Base-by-base conservation (phyloP, 2,888 invertebrate species). In the Trachelus stipa region DNA sequence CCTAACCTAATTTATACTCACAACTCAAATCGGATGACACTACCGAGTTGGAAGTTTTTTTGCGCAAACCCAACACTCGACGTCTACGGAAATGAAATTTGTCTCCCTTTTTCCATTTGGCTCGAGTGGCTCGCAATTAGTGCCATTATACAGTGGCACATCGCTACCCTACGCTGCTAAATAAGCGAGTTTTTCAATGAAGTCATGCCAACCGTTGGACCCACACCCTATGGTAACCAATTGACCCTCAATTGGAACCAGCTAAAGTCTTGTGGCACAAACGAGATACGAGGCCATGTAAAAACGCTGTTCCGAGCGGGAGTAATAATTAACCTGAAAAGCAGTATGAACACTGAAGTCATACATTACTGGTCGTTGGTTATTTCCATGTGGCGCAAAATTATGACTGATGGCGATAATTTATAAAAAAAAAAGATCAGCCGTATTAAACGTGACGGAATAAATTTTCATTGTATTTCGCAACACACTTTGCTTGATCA, bases 51-150 rank as follows among this genome's bases (percentile, higher is more conserved):
- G 6, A 56, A 56, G 40, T 56, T 56, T 56, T 56, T 56, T 37
- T 12, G 3, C 15, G 40, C 1, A 23, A 56, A 56, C 23, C 23
- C 6, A 56, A 56, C 40, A 56, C 40, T 56, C 40, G 23, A 23
- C 71, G 71, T 12, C 12, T 71, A 31, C 31, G 71, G 31, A 71
- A 71, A 71, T 71, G 23, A 71, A 30, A 71, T 71, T 71, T 71
- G 40, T 56, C 23, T 56, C 15, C 31, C 33, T 71, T 71, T 33
- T 71, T 71, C 15, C 71, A 71, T 71, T 71, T 33, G 71, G 40
- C 30, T 30, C 71, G 71, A 31, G 71, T 33, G 71, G 15, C 30
- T 33, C 71, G 71, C 31, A 71, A 71, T 71, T 71, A 71, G 71
- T 33, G 71, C 71, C 23, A 71, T 56, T 56, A 56, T 56, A 56